Base-by-base conservation (phyloP, 2,113 vertebrate species). In the Natator depressus region DNA sequence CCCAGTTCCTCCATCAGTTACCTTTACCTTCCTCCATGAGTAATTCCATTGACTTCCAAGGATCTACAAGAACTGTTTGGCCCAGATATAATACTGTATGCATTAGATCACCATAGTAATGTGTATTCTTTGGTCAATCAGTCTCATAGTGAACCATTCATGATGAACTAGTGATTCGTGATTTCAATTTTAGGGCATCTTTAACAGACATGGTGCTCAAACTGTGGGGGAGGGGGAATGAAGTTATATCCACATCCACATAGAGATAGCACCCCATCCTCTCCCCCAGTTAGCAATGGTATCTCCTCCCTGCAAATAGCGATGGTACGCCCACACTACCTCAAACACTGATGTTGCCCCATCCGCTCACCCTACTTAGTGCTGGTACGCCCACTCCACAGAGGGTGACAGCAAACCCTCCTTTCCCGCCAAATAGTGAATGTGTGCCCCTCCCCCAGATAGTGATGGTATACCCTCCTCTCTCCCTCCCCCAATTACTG, bases 171-270 rank as follows among this genome's bases (percentile, higher is more conserved):
- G 4, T 29, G 10, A 22, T 49, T 93, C 82, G 81, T 20, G 4
- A 82, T 85, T 85, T 55, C 51, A 1, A 0, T 85, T 88, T 91
- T 80, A 17, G 17, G 53, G 19, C 82, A 86, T 82, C 14, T 4
- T 76, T 69, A 22, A 25, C 69, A 90, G 89, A 8, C 22, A 16
- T 14, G 12, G 25, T 46, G 4, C 87, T 6, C 0, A 14, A 85
- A 46, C 54, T 5, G 88, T 0, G 0, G 12, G 13, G 2, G n/a
- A 16, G 75, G 25, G 11, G 24, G 22, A 14, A 46, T 9, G 47
- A 38, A 57, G n/a, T 11, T 62, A 54, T 3, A 31, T 46, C 38
- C 16, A 16, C 31, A 14, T 42, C 10, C 7, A 54, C 79, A 85
- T 4, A 0, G 0, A 29, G 14, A 86, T 14, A 46, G n/a, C 4